Evolutionary conservation across 1,140 invertebrate genomes (phyloP).

Genomic region (Scaptomyza graminum): DNA sequence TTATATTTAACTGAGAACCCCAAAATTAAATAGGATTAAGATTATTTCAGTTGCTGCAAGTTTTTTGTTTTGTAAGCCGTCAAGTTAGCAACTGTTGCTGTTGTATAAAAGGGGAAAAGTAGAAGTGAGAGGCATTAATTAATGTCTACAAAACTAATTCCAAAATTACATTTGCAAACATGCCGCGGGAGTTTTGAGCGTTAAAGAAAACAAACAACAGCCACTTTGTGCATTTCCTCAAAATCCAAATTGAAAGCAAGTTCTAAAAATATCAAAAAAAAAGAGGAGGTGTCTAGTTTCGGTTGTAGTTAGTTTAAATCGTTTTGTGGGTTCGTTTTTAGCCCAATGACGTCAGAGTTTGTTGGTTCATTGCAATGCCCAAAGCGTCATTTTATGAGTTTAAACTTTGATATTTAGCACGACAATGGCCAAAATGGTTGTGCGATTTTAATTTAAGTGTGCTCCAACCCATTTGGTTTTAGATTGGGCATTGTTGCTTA

Average conservation of each 20-base stretch:
- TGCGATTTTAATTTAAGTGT: constrained; percentile 27
- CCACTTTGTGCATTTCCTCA: background rate
- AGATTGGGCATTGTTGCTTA: constrained; percentile 42
- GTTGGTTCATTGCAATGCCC: background rate
- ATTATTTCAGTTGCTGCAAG: no score
- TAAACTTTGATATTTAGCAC: constrained; percentile 74
- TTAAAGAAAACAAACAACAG: constrained; percentile 6
- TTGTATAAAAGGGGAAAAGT: background rate
- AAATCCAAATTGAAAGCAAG: background rate
- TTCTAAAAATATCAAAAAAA: background rate
- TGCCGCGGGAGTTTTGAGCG: constrained; percentile 39
- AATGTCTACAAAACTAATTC: constrained; percentile 25
- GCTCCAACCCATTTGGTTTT: constrained; percentile 12
- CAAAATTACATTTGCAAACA: constrained; percentile 67
- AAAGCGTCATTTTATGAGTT: constrained; percentile 54
- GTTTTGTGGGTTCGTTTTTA: constrained; percentile 2
- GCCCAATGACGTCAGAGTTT: constrained; percentile 3
- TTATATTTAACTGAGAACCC: background rate
- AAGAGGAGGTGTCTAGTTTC: background rate
- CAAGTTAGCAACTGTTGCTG: background rate
- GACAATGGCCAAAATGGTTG: background rate
- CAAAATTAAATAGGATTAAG: background rate
- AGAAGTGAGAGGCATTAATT: background rate
- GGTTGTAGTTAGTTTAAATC: background rate
- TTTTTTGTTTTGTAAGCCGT: no score